Conservation (phyloP, 2,113 vertebrate species). For the Crotalus helleri region DNA sequence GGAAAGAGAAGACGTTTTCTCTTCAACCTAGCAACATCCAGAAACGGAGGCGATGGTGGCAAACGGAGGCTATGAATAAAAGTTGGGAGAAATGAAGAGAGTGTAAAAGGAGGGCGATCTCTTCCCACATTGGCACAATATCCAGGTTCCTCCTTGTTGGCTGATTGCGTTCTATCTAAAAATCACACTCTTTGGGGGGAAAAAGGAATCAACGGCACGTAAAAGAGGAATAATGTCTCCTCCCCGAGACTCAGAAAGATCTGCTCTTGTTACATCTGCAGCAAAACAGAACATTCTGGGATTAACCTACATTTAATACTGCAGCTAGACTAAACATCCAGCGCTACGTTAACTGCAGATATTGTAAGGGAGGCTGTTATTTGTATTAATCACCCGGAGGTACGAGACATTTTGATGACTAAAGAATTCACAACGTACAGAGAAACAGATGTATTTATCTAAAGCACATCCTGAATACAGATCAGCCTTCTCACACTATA, state of each 20-base stretch:
- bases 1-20: background rate
- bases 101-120: background rate
- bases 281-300: background rate
- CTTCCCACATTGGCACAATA: background rate
- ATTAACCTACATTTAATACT: background rate
- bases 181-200: background rate
- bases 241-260: background rate
- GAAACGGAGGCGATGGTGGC: too few relatives aligned
- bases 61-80: background rate
- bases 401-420: background rate
- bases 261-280: background rate
- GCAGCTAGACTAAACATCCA: background rate
- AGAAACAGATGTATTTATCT: background rate
- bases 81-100: background rate
- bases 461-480: background rate
- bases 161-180: background rate
- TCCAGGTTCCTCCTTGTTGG: background rate
- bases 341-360: background rate
- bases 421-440: background rate
- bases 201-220: background rate
- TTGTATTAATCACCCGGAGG: background rate
- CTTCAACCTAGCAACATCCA: background rate
- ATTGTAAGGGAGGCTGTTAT: background rate
- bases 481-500: background rate
- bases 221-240: too few relatives aligned